A percentile compares a stretch with the other conserved stretches of the same genome.
Evolutionary conservation across 2,888 invertebrate genomes (phyloP).

Genomic region (Cataglyphis cursor): DNA sequence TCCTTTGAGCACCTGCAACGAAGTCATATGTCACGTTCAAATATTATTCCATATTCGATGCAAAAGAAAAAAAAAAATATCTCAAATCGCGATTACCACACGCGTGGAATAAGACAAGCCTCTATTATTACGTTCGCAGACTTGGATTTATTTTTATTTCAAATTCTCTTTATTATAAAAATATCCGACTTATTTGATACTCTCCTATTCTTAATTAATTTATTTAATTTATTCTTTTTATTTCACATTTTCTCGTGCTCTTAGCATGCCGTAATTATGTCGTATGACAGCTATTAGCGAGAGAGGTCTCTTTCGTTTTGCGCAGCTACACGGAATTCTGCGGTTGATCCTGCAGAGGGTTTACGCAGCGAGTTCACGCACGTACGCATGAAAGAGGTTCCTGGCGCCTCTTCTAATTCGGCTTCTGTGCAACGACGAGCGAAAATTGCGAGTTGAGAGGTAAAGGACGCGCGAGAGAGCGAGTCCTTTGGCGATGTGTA

Average conservation of each 20-base stretch:
- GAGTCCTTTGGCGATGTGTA: background rate
- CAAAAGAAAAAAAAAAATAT: background rate
- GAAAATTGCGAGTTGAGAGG: conserved; percentile 9
- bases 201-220: too few species aligned
- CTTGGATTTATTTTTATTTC: background rate
- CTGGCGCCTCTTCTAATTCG: conserved; percentile 21
- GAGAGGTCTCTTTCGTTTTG: background rate
- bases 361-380: background rate
- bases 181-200: background rate
- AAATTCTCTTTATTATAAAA: background rate
- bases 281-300: background rate
- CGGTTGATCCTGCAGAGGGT: background rate
- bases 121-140: background rate
- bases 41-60: background rate
- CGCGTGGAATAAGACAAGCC: background rate
- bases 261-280: background rate
- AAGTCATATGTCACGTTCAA: conserved; percentile 1
- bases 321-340: background rate
- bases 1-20: conserved; percentile 91
- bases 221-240: too few species aligned
- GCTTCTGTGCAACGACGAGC: background rate
- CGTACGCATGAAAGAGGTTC: background rate
- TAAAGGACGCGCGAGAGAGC: background rate
- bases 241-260: background rate
- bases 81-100: background rate